Base-by-base conservation (phyloP, 2,888 invertebrate genomes). In the Pseudococcus viburni region DNA sequence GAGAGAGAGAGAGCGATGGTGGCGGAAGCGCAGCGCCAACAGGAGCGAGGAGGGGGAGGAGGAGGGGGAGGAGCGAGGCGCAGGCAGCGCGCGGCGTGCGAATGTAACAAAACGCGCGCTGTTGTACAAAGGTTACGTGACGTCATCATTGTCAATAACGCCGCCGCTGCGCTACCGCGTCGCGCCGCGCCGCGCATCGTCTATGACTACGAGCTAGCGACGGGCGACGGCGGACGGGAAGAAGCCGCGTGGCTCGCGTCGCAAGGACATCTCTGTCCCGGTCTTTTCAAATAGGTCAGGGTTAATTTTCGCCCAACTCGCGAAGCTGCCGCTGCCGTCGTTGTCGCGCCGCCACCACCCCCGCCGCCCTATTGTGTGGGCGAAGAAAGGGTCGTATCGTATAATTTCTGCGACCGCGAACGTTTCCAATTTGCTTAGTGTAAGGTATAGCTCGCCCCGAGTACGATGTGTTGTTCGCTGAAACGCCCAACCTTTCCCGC, bases 241-340 rank as follows among this genome's bases (percentile, higher is more conserved):
- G 68, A 73, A 64, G 64, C 86, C 33, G 86, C 86, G 68, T 64
- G 73, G 64, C 46, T 73, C 73, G 68, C 68, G 64, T 46, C 73
- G 86, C 73, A 86, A 64, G 59, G 73, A 86, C 86, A 68, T 39
- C 73, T 64, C 68, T 39, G 86, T 64, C 86, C 48, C 73, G 48
- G 86, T 86, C 86, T 73, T 64, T 68, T 86, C 86, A 86, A 86
- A 86, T 86, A 86, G 86, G 86, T 86, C 86, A 86, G 86, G 86
- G 86, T 86, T 86, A 86, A 86, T 86, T 73, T 85, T 85, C 85
- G 85, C 85, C 59, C 39, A 85, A 85, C 85, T 64, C 85, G 39
- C 42, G 42, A 77, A 5, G 77, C 77, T n/a, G 42, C 48, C 39
- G 19, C 42, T 12, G 48, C 48, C n/a, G n/a, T n/a, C n/a, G n/a